Percentiles rank a stretch among this genome's conserved stretches.
Evolutionary conservation across 1,140 invertebrate genomes (phyloP).

Genomic region (Orussus abietinus): DNA sequence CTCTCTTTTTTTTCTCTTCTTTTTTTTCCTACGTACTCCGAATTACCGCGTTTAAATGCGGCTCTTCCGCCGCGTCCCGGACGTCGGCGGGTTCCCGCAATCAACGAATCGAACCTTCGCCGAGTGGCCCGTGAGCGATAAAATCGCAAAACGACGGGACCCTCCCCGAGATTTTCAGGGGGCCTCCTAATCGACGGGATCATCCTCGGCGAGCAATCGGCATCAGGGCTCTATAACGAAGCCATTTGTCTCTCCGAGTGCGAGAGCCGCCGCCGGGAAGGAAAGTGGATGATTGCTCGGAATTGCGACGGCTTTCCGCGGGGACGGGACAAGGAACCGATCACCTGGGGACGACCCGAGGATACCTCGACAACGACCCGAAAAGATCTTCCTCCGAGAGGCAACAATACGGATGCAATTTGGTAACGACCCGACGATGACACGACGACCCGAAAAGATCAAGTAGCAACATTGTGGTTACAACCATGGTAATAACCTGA

Average conservation of each 20-base stretch:
- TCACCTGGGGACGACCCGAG: too few relatives aligned
- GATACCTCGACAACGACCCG: too few relatives aligned
- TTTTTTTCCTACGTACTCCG: too few relatives aligned
- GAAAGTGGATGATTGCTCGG: conserved; percentile 40
- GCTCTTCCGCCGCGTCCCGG: conserved; percentile 8
- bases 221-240: conserved; percentile 39
- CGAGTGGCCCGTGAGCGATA: conserved; percentile 8
- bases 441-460: too few relatives aligned
- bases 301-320: conserved; percentile 36
- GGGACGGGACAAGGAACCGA: too few relatives aligned
- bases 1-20: too few relatives aligned
- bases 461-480: too few relatives aligned
- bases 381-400: too few relatives aligned
- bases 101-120: conserved; percentile 16
- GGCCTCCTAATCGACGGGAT: conserved; percentile 24
- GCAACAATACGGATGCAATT: too few relatives aligned
- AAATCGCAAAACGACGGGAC: conserved; percentile 13
- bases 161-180: conserved; percentile 16
- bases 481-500: too few relatives aligned
- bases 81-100: too few relatives aligned
- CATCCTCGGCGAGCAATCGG: conserved; percentile 26
- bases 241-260: conserved; percentile 36
- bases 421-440: too few relatives aligned
- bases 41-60: conserved; percentile 2
- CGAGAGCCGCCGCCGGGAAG: conserved; percentile 15